These are phyloP conservation scores for Pontoporia blainvillei DNA, from an alignment of 2,113 vertebrate species.

Conservation along the genomic window DNA sequence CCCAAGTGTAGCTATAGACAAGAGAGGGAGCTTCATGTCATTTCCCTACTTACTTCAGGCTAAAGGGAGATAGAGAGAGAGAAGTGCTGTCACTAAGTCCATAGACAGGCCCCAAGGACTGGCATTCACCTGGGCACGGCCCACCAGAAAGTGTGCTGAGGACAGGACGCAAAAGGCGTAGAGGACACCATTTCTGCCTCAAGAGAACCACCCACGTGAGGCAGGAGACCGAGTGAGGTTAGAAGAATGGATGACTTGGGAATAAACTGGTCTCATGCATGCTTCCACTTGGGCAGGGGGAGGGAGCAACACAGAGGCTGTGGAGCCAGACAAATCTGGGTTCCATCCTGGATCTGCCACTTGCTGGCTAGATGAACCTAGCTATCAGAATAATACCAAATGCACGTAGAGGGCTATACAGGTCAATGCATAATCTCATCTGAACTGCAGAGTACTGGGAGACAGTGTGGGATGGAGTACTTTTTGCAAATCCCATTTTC, in stretches of 20 bases:
- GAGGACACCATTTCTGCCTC: background rate
- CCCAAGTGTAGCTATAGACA: background rate
- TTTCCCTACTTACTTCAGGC: background rate
- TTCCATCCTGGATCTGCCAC: background rate
- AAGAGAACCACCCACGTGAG: background rate
- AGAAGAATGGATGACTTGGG: background rate
- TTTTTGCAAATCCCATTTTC: background rate
- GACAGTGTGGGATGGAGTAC: background rate
- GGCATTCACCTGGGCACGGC: too few species aligned
- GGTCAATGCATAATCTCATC: background rate
- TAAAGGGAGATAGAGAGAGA: background rate
- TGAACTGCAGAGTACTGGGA: background rate
- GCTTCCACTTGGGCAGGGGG: background rate
- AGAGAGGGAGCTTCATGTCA: background rate
- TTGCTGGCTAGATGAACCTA: background rate
- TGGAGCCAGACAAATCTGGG: background rate
- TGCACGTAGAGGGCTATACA: background rate
- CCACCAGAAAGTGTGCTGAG: background rate
- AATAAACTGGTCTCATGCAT: rapidly evolving
- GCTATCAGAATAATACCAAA: background rate
- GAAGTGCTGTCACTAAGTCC: rapidly evolving
- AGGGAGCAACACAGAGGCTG: rapidly evolving
- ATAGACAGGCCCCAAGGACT: too few species aligned
- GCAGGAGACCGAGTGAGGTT: background rate
- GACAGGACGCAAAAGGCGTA: background rate